phyloP scores from a whole-genome alignment of 2,797 vertebrate genomes.

The Gorsachius magnificus region DNA sequence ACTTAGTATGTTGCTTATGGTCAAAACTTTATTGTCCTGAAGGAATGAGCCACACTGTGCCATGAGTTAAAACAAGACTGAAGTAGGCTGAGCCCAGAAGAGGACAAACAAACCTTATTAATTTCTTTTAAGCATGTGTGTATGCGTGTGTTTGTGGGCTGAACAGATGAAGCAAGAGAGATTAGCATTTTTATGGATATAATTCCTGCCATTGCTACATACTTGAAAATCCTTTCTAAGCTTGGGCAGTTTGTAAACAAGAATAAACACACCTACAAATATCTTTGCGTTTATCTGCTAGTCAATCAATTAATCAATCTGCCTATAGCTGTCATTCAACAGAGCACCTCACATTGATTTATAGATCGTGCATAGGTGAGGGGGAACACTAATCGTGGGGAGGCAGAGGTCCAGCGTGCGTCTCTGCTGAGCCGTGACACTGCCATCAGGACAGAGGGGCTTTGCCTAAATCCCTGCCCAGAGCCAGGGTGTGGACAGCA shows the following conservation, averaged over 20 bases:
- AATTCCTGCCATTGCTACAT: slow-evolving; percentile 53
- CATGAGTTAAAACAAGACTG: not conserved
- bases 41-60: not conserved
- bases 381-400: not conserved
- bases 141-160: not conserved
- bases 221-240: slow-evolving; percentile 6
- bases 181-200: slow-evolving; percentile 47
- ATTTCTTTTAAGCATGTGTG: not conserved
- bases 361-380: not conserved
- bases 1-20: not conserved
- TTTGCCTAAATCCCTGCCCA: not conserved
- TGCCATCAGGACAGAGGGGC: fast-evolving
- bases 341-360: not conserved
- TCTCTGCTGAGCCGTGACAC: not conserved
- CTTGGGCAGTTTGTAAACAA: slow-evolving; percentile 53
- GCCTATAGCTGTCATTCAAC: not conserved
- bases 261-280: slow-evolving; percentile 20
- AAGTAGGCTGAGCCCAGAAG: not conserved
- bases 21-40: not conserved
- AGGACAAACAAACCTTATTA: slow-evolving; percentile 5
- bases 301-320: not conserved
- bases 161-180: slow-evolving; percentile 23
- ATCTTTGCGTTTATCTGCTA: not conserved
- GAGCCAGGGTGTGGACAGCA: not conserved
- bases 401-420: not conserved